Evolutionary conservation across 2,113 vertebrate species (phyloP), one percentile per base, ranked within the genome.

Genomic region (Antennarius striatus): DNA sequence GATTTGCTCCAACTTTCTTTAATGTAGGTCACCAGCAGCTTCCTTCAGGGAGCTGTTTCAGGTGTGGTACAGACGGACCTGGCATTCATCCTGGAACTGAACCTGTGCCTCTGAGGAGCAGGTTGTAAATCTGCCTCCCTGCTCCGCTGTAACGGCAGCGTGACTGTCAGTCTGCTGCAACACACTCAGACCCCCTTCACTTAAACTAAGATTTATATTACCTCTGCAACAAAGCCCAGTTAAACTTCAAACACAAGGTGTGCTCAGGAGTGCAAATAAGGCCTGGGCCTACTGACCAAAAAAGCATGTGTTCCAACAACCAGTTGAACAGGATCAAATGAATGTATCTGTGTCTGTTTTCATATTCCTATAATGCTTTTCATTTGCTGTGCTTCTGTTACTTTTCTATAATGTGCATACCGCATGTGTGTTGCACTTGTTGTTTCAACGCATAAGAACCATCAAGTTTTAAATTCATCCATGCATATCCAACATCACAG

Each of bases 221-320:
- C 76, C 81, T 89, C 88, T 87, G 90, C 63, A 56, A 79, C 65
- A 43, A 68, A 58, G 61, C 56, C 60, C 79, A 80, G 83, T 80
- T 86, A 82, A 73, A 79, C 57, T 71, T 88, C 81, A 80, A 88
- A 86, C 81, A 69, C 60, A 4, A 66, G 71, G 67, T 56, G 61
- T 10, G n/a, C 9, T 28, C 62, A 56, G 72, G 56, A 69, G 67
- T 77, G 79, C 65, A 76, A 84, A 85, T 73, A 79, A 45, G 57
- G 0, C 56, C 2, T 1, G 29, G 60, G 58, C 64, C 71, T 63
- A 47, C 7, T 13, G 76, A 85, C 80, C 80, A 90, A 75, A 71
- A 59, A 63, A 91, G 79, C 89, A 91, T 90, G 89, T 89, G 84
- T 83, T 68, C 81, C 76, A 54, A 76, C 69, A 63, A 42, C 49